These are phyloP conservation scores for Lutraria lutraria DNA, from an alignment of 2,888 invertebrate species.

Conservation along the genomic window DNA sequence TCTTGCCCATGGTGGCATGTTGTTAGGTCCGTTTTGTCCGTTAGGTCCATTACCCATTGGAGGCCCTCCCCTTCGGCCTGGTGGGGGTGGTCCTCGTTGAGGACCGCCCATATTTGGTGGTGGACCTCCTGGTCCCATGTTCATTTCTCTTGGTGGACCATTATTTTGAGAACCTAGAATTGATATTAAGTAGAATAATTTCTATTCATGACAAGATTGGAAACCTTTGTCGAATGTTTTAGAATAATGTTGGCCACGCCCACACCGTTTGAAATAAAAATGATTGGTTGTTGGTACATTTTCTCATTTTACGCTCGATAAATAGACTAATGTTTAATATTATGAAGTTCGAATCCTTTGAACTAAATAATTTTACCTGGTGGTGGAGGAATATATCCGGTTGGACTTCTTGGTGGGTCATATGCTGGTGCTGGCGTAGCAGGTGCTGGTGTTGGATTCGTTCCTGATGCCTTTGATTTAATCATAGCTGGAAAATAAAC, in stretches of 20 bases:
- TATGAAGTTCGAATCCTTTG: too few relatives aligned
- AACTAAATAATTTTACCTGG: conserved; percentile 26
- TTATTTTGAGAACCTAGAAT: conserved; percentile 46
- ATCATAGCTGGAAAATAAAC: conserved; percentile 31
- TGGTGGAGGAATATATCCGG: conserved; percentile 48
- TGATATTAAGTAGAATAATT: not conserved
- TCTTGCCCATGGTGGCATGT: conserved; percentile 52
- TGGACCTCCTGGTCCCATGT: conserved; percentile 33
- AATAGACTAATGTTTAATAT: too few relatives aligned
- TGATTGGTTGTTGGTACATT: too few relatives aligned
- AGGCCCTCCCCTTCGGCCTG: conserved; percentile 21
- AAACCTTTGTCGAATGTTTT: too few relatives aligned
- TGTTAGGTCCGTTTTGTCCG: not conserved
- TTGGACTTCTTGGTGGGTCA: not conserved
- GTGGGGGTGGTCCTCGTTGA: conserved; percentile 50
- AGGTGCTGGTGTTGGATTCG: not conserved
- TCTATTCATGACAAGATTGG: too few relatives aligned
- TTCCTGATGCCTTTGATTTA: conserved; percentile 38
- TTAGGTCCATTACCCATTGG: conserved; percentile 31
- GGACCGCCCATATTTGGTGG: conserved; percentile 9
- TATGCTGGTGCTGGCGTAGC: not conserved
- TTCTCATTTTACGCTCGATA: too few relatives aligned
- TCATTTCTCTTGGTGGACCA: conserved; percentile 53
- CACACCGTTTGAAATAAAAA: too few relatives aligned
- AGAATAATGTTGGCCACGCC: too few relatives aligned